Conservation (phyloP, 1,140 invertebrate genomes). For the Wiebesia pumilae region DNA sequence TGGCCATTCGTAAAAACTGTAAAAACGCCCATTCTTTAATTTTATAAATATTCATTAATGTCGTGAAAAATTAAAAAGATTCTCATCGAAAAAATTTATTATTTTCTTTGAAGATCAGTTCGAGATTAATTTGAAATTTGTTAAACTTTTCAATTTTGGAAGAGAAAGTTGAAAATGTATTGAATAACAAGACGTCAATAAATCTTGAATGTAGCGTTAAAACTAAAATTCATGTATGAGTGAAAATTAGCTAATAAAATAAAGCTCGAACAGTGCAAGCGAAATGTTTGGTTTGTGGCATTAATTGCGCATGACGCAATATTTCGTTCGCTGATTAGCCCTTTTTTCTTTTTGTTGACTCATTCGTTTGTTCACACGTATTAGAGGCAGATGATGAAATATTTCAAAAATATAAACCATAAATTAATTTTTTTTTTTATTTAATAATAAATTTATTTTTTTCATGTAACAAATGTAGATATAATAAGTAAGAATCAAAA, state of each 20-base stretch:
- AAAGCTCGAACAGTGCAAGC: neutral
- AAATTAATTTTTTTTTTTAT: too few relatives aligned
- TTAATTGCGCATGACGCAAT: conserved; percentile 9
- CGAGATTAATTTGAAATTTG: neutral
- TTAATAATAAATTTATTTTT: neutral
- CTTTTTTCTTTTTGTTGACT: neutral
- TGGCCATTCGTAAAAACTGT: too few relatives aligned
- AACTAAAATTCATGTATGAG: neutral
- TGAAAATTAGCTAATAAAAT: neutral
- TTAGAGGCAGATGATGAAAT: neutral
- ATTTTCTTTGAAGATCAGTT: neutral
- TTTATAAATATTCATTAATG: too few relatives aligned
- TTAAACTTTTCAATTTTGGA: neutral
- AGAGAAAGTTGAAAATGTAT: neutral
- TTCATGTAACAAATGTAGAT: neutral
- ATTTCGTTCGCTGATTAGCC: neutral
- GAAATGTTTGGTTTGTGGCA: neutral
- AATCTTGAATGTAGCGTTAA: neutral
- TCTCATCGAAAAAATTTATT: too few relatives aligned
- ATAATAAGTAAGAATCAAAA: neutral
- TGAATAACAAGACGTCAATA: neutral
- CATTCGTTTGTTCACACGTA: neutral
- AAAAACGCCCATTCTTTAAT: too few relatives aligned
- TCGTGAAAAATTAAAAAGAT: too few relatives aligned
- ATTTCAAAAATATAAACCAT: neutral